A percentile compares a stretch with the other conserved stretches of the same genome.
Evolutionary conservation across 1,140 invertebrate species (phyloP).

Genomic region (Cylas formicarius): DNA sequence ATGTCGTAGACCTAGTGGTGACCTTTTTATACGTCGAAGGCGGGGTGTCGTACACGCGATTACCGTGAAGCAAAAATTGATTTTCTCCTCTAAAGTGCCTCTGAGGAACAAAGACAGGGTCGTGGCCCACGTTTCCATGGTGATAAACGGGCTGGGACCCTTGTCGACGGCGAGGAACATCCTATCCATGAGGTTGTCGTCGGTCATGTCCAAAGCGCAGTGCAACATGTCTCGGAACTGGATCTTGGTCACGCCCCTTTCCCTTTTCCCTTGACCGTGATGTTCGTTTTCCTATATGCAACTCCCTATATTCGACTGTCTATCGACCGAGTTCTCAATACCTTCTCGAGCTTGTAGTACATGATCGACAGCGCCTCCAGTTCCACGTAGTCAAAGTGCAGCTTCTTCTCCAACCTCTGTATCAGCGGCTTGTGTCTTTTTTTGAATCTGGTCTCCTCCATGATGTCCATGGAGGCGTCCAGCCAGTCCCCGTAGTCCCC

Average conservation of each 20-base stretch:
- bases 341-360: constrained; percentile 41
- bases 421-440: constrained; percentile 47
- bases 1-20: constrained; percentile 58
- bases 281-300: too few species aligned
- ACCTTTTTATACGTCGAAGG: background rate
- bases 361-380: constrained; percentile 43
- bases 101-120: constrained; percentile 60
- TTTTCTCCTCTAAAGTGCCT: constrained; percentile 58
- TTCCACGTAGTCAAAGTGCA: constrained; percentile 45
- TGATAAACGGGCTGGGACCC: constrained; percentile 52
- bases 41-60: constrained; percentile 15
- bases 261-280: too few species aligned
- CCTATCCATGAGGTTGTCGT: constrained; percentile 58
- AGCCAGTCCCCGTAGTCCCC: constrained; percentile 36
- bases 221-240: constrained; percentile 65
- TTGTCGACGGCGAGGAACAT: constrained; percentile 51
- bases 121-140: constrained; percentile 57
- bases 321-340: too few species aligned
- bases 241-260: constrained; percentile 45
- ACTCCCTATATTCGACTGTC: too few species aligned
- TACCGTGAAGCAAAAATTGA: constrained; percentile 58
- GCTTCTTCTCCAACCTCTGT: constrained; percentile 39
- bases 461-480: constrained; percentile 46
- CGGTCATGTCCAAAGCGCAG: constrained; percentile 62
- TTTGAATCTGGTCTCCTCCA: constrained; percentile 50